Evolutionary conservation across 1,140 invertebrate genomes (phyloP).

Genomic region (Sarcophaga peregrina): DNA sequence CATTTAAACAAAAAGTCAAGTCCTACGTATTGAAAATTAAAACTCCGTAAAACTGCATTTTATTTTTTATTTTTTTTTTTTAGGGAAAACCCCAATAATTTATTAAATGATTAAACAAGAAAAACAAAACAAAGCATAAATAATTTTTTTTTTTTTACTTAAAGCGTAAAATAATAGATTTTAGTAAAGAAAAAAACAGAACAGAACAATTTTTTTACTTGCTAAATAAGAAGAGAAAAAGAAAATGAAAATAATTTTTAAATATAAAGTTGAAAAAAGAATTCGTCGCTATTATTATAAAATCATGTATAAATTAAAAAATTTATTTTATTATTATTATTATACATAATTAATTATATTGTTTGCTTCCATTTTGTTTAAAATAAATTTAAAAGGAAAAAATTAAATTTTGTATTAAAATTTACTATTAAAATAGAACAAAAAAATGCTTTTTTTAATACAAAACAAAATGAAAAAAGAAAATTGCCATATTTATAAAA

Average conservation of each 20-base stretch:
- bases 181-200: conserved; percentile 32
- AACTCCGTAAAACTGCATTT: conserved; percentile 24
- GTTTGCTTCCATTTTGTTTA: conserved; percentile 35
- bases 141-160: conserved; percentile 27
- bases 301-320: conserved; percentile 32
- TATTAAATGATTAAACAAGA: too few relatives aligned
- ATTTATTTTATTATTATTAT: conserved; percentile 25
- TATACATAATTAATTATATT: not conserved
- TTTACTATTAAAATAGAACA: conserved; percentile 16
- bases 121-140: not conserved
- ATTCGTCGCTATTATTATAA: conserved; percentile 5
- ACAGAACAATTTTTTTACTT: conserved; percentile 22
- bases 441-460: conserved; percentile 30
- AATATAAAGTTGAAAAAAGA: conserved; percentile 28
- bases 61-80: too few relatives aligned
- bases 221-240: conserved; percentile 26
- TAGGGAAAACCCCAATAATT: not conserved
- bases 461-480: conserved; percentile 29
- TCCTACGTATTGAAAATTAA: not conserved
- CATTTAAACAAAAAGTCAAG: not conserved
- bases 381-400: conserved; percentile 30
- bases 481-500: conserved; percentile 36
- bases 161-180: conserved; percentile 23
- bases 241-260: conserved; percentile 7
- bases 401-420: conserved; percentile 19